Percentiles rank a stretch among this genome's conserved stretches.
Conservation (phyloP, 2,888 invertebrate genomes). For the Trichopria drosophilae region DNA sequence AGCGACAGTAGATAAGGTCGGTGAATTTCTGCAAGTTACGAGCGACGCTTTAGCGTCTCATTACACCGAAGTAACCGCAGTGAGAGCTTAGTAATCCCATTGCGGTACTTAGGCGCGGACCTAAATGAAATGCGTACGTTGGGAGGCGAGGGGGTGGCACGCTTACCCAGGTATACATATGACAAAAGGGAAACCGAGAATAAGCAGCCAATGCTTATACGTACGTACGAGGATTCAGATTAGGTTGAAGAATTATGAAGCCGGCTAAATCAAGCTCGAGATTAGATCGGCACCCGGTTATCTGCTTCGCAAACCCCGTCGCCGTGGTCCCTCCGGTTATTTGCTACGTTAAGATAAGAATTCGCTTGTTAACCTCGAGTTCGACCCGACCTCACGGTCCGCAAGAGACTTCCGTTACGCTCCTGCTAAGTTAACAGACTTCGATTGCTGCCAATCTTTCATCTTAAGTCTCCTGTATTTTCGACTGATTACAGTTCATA, state of each 20-base stretch:
- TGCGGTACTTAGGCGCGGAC: conserved; percentile 36
- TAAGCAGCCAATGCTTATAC: conserved; percentile 46
- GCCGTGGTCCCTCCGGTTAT: conserved; percentile 47
- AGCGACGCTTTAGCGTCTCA: conserved; percentile 34
- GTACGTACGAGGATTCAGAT: conserved; percentile 53
- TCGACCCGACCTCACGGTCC: conserved; percentile 11
- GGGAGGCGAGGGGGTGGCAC: conserved; percentile 23
- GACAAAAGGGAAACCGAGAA: conserved; percentile 13
- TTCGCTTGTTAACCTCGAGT: conserved; percentile 43
- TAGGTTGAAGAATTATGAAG: conserved; percentile 58
- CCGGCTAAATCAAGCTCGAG: conserved; percentile 56
- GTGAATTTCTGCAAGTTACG: conserved; percentile 25
- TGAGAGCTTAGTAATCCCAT: conserved; percentile 27
- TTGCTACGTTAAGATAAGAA: conserved; percentile 54
- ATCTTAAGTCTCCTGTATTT: no score
- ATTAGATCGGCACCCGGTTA: conserved; percentile 56
- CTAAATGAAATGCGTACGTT: conserved; percentile 52
- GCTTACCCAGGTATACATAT: not conserved
- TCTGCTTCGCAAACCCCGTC: conserved; percentile 31
- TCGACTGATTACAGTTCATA: conserved; percentile 5
- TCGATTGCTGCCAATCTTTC: no score
- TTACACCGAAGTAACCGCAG: conserved; percentile 25
- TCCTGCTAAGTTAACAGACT: not conserved
- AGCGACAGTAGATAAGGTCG: conserved; percentile 26
- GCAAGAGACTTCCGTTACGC: not conserved